A percentile compares a stretch with the other conserved stretches of the same genome.
Evolutionary conservation across 2,797 vertebrate species (phyloP).

Genomic region (Chiropotes sagulatus): DNA sequence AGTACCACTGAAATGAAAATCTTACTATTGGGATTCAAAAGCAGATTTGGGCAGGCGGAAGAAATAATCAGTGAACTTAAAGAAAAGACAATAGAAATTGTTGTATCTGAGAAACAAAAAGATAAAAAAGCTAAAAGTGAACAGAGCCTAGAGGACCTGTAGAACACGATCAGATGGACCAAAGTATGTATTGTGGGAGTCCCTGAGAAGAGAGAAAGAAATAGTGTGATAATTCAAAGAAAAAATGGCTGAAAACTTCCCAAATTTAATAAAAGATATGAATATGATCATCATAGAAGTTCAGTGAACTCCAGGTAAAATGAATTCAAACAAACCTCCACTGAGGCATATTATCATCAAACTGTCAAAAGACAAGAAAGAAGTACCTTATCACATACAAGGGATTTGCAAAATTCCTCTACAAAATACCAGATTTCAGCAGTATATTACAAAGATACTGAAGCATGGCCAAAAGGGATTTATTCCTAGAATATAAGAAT

Average conservation of each 20-base stretch:
- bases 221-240: not conserved
- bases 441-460: not conserved
- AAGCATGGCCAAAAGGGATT: not conserved
- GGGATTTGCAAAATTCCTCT: not conserved
- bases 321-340: not conserved
- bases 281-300: not conserved
- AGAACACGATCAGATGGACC: not conserved
- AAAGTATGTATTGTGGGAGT: not conserved
- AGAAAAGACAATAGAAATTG: not conserved
- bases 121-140: not conserved
- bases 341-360: not conserved
- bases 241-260: not conserved
- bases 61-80: not conserved
- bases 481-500: not conserved
- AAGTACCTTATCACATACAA: not conserved
- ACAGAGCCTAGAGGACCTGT: not conserved
- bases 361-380: not conserved
- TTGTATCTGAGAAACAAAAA: not conserved
- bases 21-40: not conserved
- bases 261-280: not conserved
- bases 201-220: not conserved
- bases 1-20: not conserved
- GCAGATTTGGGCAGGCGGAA: not conserved
- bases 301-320: not conserved
- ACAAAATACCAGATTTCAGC: not conserved